Evolutionary conservation across 2,888 invertebrate genomes (phyloP).

Genomic region (Platypus cylindrus): DNA sequence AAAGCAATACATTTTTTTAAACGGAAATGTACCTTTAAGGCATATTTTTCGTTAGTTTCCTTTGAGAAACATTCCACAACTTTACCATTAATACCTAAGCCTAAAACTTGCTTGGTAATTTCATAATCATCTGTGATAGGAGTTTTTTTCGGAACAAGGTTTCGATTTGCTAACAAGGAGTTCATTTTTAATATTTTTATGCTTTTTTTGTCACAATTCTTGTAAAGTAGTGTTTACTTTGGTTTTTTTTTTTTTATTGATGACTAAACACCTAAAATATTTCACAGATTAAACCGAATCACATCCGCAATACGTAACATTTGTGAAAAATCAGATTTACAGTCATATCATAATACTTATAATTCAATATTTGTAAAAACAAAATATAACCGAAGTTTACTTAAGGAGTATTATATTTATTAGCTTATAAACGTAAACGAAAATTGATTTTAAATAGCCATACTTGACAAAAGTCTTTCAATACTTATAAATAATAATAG

Average conservation of each 20-base stretch:
- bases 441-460: too few relatives aligned
- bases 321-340: too few relatives aligned
- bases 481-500: too few relatives aligned
- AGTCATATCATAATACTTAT: too few relatives aligned
- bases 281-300: too few relatives aligned
- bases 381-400: too few relatives aligned
- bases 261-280: conserved; percentile 5
- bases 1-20: not conserved
- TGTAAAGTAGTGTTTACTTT: not conserved
- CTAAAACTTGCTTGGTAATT: conserved; percentile 85
- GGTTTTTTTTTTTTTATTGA: conserved; percentile 4
- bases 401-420: too few relatives aligned
- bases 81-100: conserved; percentile 96
- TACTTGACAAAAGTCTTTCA: too few relatives aligned
- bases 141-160: conserved; percentile 54
- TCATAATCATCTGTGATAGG: conserved; percentile 83
- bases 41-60: conserved; percentile 65
- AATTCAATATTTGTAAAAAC: too few relatives aligned
- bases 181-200: conserved; percentile 13
- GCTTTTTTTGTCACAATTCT: not conserved
- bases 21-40: conserved; percentile 63
- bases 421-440: too few relatives aligned
- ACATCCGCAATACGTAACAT: too few relatives aligned
- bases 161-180: conserved; percentile 18
- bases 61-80: conserved; percentile 88